phyloP scores from a whole-genome alignment of 2,888 invertebrate species.

The Diplolepis rosae region DNA sequence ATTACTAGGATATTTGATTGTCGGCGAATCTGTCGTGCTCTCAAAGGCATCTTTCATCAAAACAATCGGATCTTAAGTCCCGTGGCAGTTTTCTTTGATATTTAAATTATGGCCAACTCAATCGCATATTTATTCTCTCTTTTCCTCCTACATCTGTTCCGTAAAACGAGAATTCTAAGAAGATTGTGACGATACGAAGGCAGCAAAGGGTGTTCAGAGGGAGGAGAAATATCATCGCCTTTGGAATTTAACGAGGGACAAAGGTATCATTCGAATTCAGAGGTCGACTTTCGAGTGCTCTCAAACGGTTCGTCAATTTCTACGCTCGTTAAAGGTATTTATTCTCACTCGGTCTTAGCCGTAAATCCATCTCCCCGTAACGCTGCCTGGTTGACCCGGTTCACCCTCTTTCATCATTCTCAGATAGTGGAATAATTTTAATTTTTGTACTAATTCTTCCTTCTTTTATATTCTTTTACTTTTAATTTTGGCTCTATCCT shows the following conservation, averaged over 20 bases:
- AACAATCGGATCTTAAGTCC: conserved; percentile 31
- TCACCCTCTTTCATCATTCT: conserved; percentile 34
- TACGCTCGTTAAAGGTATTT: conserved; percentile 67
- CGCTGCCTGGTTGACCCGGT: conserved; percentile 1
- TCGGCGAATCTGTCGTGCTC: neutral
- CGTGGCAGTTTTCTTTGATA: conserved; percentile 33
- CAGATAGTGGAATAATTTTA: conserved; percentile 59
- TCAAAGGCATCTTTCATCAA: conserved; percentile 1
- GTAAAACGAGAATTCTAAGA: conserved; percentile 33
- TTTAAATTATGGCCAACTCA: conserved; percentile 43
- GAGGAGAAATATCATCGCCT: conserved; percentile 51
- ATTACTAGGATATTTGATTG: neutral
- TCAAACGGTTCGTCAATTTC: conserved; percentile 60
- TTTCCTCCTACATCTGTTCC: neutral
- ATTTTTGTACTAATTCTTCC: conserved; percentile 50
- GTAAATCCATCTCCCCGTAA: conserved; percentile 15
- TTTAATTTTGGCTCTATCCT: conserved; percentile 3
- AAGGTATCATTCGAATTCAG: conserved; percentile 54
- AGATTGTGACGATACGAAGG: neutral
- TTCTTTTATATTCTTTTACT: conserved; percentile 32
- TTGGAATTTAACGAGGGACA: conserved; percentile 59
- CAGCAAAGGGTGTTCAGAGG: conserved; percentile 5
- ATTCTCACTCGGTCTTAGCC: conserved; percentile 52
- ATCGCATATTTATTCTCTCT: conserved; percentile 29
- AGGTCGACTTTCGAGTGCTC: conserved; percentile 55